phyloP scores from a whole-genome alignment of 2,888 invertebrate genomes.

The Drosophila mercatorum region DNA sequence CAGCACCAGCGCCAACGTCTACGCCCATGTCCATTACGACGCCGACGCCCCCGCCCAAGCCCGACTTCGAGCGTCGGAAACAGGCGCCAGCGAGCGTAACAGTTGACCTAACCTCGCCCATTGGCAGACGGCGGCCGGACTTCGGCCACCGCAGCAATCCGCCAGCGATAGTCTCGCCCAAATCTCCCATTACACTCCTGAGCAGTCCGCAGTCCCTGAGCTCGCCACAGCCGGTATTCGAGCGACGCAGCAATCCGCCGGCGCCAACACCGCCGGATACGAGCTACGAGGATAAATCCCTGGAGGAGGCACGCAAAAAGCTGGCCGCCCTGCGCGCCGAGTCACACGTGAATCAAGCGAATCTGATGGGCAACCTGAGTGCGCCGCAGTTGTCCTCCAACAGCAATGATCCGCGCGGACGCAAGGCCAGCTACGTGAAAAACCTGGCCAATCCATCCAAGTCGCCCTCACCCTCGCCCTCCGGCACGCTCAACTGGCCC shows the following conservation, averaged over 20 bases:
- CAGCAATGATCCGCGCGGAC: constrained; percentile 43
- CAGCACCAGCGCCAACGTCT: not conserved
- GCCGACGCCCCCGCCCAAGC: not conserved
- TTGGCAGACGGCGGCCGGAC: constrained; percentile 10
- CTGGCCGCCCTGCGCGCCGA: constrained; percentile 39
- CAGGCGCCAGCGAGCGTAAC: not conserved
- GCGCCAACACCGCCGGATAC: not conserved
- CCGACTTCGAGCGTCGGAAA: not conserved
- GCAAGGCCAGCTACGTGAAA: constrained; percentile 4
- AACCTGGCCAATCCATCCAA: not conserved
- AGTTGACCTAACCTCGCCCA: not conserved
- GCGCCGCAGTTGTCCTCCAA: constrained; percentile 31
- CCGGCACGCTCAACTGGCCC: not conserved
- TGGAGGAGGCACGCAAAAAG: constrained; percentile 63
- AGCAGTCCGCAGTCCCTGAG: not conserved
- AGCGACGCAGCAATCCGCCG: constrained; percentile 19
- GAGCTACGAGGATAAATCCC: not conserved
- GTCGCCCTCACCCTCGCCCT: not conserved
- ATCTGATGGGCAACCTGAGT: not conserved
- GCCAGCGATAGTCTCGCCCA: not conserved
- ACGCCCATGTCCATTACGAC: too few species aligned
- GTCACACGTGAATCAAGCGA: not conserved
- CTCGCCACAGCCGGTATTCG: not conserved
- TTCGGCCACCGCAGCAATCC: constrained; percentile 5
- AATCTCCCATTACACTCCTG: not conserved